Percentiles rank a stretch among this genome's conserved stretches.
phyloP scores from a whole-genome alignment of 2,888 invertebrate species.

The Neoitamus cyanurus region DNA sequence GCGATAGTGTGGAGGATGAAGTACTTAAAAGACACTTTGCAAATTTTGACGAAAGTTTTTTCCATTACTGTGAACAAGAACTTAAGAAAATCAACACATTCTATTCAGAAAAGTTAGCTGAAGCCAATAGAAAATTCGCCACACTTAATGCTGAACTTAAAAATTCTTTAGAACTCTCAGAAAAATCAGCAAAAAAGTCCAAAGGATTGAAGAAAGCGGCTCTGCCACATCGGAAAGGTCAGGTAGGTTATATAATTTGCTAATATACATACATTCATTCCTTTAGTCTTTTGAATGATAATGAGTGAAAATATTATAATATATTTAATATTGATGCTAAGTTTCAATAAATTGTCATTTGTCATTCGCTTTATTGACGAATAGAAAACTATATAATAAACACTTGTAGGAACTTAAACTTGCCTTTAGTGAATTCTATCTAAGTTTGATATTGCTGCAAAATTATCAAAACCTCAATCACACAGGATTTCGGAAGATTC shows the following conservation, averaged over 20 bases:
- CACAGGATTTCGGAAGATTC: conserved; percentile 98
- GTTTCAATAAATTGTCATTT: too few relatives aligned
- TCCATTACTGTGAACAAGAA: conserved; percentile 94
- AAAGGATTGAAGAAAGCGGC: conserved; percentile 68
- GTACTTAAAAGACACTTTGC: conserved; percentile 88
- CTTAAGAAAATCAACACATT: conserved; percentile 97
- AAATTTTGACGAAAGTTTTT: conserved; percentile 95
- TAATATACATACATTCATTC: too few relatives aligned
- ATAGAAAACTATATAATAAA: background rate
- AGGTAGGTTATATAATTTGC: conserved; percentile 59
- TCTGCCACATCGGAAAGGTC: conserved; percentile 82
- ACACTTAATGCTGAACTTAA: conserved; percentile 89
- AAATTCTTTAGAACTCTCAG: conserved; percentile 70
- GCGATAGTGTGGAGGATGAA: conserved; percentile 90
- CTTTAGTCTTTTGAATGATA: too few relatives aligned
- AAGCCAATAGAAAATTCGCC: conserved; percentile 94
- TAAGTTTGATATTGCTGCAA: conserved; percentile 94
- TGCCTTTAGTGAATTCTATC: conserved; percentile 98
- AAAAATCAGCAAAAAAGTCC: conserved; percentile 65
- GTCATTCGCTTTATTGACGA: background rate
- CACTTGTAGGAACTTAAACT: conserved; percentile 82
- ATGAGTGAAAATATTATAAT: too few relatives aligned
- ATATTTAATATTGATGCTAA: too few relatives aligned
- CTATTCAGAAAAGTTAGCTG: conserved; percentile 96
- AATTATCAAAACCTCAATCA: conserved; percentile 99